These are phyloP conservation scores for Neodiprion pinetum DNA, from an alignment of 1,140 invertebrate genomes.

Conservation along the genomic window DNA sequence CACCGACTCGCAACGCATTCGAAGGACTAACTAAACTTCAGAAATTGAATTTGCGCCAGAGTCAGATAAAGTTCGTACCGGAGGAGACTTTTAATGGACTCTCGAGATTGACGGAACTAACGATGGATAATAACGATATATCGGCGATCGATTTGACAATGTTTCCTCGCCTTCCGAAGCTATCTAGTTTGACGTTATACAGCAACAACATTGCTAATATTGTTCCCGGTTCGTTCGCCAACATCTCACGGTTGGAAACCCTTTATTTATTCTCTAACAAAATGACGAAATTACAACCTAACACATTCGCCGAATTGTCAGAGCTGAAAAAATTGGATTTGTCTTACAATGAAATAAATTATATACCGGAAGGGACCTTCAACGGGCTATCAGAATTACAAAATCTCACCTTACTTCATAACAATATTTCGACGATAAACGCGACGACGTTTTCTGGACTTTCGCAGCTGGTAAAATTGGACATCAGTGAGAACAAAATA, in stretches of 20 bases:
- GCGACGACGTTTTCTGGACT: too few relatives aligned
- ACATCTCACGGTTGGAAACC: slow-evolving; percentile 9
- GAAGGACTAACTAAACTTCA: too few relatives aligned
- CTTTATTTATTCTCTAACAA: slow-evolving; percentile 30
- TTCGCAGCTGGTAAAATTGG: too few relatives aligned
- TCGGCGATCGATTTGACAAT: slow-evolving; percentile 7
- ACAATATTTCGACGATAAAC: slow-evolving; percentile 22
- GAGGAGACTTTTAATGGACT: neutral
- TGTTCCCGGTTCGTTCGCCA: slow-evolving; percentile 16
- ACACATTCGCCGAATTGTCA: slow-evolving; percentile 16
- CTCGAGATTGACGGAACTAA: slow-evolving; percentile 19
- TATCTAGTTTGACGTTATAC: slow-evolving; percentile 27
- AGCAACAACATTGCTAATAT: slow-evolving; percentile 29
- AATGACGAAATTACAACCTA: slow-evolving; percentile 12
- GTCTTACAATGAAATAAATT: slow-evolving; percentile 26
- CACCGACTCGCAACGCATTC: too few relatives aligned
- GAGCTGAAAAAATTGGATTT: slow-evolving; percentile 27
- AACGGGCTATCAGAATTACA: slow-evolving; percentile 22
- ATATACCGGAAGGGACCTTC: slow-evolving; percentile 17
- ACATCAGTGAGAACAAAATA: too few relatives aligned
- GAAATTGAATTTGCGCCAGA: too few relatives aligned
- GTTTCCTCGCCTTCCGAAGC: slow-evolving; percentile 14
- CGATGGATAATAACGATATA: slow-evolving; percentile 30
- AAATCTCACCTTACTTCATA: slow-evolving; percentile 21
- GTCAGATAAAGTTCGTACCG: too few relatives aligned